phyloP scores from a whole-genome alignment of 53 echinoderm and acorn worm species.

The Stichopus horrens region DNA sequence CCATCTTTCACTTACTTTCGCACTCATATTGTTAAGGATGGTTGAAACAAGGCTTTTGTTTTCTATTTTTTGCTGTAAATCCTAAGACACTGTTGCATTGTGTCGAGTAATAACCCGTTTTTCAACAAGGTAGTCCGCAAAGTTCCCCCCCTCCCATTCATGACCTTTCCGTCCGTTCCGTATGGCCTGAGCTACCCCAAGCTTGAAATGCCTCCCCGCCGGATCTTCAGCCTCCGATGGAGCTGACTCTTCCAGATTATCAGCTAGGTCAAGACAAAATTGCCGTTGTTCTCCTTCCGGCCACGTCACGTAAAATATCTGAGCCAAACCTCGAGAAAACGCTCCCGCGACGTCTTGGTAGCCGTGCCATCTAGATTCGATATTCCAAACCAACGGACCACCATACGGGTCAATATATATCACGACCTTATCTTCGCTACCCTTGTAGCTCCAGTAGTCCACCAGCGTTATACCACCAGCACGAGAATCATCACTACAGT shows the following conservation, averaged over 20 bases:
- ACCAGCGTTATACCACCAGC: neutral
- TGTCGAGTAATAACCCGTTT: neutral
- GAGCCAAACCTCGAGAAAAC: conserved; percentile 4
- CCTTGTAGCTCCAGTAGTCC: conserved; percentile 46
- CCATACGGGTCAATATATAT: conserved; percentile 36
- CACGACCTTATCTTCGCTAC: conserved; percentile 38
- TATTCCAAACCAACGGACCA: conserved; percentile 36
- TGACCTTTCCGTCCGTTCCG: conserved; percentile 20
- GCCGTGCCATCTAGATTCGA: conserved; percentile 21
- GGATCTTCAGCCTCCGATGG: neutral
- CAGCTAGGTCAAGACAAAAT: neutral
- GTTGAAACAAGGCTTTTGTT: too few species aligned
- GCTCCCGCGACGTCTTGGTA: conserved; percentile 25
- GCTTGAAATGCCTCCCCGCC: neutral
- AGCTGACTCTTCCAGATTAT: neutral
- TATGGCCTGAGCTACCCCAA: neutral
- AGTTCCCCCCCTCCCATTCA: neutral
- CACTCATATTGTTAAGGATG: too few species aligned
- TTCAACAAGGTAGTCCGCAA: conserved; percentile 21
- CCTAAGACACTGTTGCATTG: neutral
- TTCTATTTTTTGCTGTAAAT: too few species aligned
- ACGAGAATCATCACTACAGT: neutral
- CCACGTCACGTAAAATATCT: conserved; percentile 40
- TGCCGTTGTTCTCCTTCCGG: neutral
- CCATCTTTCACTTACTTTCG: too few species aligned